Evolutionary conservation across 1,140 invertebrate species (phyloP).

Genomic region (Drosophila melanogaster): Release_6_plus_ISO1_MT NT_033777.3:6762501-6763000

Average conservation of each 20-base stretch:
- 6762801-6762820: conserved; percentile 17
- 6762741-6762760: conserved; percentile 68
- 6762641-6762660: conserved; percentile 4
- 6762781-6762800: conserved; percentile 31
- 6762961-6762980: no score
- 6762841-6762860: conserved; percentile 11
- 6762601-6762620: conserved; percentile 12
- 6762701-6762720: conserved; percentile 21
- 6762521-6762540: conserved; percentile 72
- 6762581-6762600: conserved; percentile 40
- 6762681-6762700: background rate
- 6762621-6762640: conserved; percentile 24
- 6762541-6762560: conserved; percentile 69
- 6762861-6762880: conserved; percentile 14
- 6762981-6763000: background rate
- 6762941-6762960: conserved; percentile 16
- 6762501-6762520: conserved; percentile 26
- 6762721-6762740: conserved; percentile 75
- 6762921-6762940: conserved; percentile 46
- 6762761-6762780: conserved; percentile 33
- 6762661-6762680: background rate
- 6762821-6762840: conserved; percentile 16
- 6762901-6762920: conserved; percentile 61
- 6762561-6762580: conserved; percentile 59
- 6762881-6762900: conserved; percentile 33